These are phyloP conservation scores for Megamerina dolium DNA, from an alignment of 2,888 invertebrate genomes.

Conservation along the genomic window DNA sequence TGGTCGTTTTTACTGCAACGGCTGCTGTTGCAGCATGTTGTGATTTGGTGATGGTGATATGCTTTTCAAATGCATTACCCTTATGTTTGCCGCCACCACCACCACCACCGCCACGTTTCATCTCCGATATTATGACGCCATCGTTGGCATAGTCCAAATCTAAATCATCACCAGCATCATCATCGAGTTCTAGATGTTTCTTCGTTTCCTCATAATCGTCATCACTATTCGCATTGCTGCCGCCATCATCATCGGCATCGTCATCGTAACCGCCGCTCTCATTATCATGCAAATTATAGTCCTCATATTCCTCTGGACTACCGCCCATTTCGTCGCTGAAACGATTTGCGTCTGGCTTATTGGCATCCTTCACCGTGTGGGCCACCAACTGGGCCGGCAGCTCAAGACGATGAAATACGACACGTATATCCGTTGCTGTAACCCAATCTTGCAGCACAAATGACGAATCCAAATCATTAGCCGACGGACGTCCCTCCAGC, in stretches of 20 bases:
- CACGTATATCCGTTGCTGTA: slow-evolving; percentile 94
- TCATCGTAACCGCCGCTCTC: slow-evolving; percentile 42
- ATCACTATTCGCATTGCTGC: slow-evolving; percentile 17
- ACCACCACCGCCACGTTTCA: slow-evolving; percentile 28
- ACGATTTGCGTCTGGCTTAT: slow-evolving; percentile 36
- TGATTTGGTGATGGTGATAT: slow-evolving; percentile 28
- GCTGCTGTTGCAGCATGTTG: slow-evolving; percentile 14
- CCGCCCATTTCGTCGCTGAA: slow-evolving; percentile 46
- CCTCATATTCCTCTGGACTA: slow-evolving; percentile 26
- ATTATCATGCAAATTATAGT: slow-evolving; percentile 37
- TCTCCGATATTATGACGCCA: slow-evolving; percentile 22
- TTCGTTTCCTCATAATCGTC: slow-evolving; percentile 42
- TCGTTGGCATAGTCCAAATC: slow-evolving; percentile 37
- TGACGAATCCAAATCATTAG: slow-evolving; percentile 92
- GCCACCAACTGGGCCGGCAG: slow-evolving; percentile 55
- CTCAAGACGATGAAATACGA: slow-evolving; percentile 86
- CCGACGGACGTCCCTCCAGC: slow-evolving; percentile 91
- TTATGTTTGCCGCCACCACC: slow-evolving; percentile 31
- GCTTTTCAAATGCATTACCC: slow-evolving; percentile 31
- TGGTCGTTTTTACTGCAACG: slow-evolving; percentile 31
- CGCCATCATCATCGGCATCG: slow-evolving; percentile 25
- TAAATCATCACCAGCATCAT: slow-evolving; percentile 33
- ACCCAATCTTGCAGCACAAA: slow-evolving; percentile 99
- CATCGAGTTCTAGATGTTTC: slow-evolving; percentile 38
- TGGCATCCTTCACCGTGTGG: slow-evolving; percentile 14